Evolutionary conservation across 2,113 vertebrate species (phyloP).

Genomic region (Scortum barcoo): DNA sequence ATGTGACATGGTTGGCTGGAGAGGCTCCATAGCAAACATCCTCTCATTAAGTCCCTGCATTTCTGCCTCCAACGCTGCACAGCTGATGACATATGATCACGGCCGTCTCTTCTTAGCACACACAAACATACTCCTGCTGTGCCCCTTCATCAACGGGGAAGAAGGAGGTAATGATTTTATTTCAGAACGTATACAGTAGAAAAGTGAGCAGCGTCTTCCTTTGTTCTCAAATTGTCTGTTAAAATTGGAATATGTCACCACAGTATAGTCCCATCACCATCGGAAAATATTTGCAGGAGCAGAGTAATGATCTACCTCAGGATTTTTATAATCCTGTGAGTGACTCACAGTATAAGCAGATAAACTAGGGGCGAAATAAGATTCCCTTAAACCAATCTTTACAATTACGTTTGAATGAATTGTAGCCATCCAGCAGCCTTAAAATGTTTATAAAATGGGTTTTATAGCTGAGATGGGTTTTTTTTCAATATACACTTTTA

Average conservation of each 20-base stretch:
- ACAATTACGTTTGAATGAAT: not conserved
- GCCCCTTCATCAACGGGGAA: not conserved
- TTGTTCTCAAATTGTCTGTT: conserved; percentile 12
- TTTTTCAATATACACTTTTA: too few relatives aligned
- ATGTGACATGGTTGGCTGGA: conserved; percentile 70
- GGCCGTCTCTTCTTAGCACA: conserved; percentile 2
- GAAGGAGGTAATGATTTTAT: conserved; percentile 16
- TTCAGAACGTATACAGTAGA: not conserved
- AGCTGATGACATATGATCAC: conserved; percentile 46
- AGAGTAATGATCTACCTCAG: conserved; percentile 17
- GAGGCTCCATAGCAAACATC: conserved; percentile 56
- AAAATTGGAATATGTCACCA: not conserved
- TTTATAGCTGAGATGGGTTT: not conserved
- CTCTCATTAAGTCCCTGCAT: conserved; percentile 62
- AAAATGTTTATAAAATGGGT: not conserved
- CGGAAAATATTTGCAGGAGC: conserved; percentile 13
- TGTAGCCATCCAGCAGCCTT: not conserved
- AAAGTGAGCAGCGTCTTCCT: conserved; percentile 11
- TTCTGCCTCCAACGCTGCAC: conserved; percentile 40
- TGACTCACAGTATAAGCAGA: conserved; percentile 12
- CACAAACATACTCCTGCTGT: conserved; percentile 2
- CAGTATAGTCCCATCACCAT: not conserved
- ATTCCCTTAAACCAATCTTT: not conserved
- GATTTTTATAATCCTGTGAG: conserved; percentile 30
- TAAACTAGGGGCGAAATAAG: conserved; percentile 13